phyloP scores from a whole-genome alignment of 64 coral and sea anemone genomes.

The Astreopora myriophthalma region DNA sequence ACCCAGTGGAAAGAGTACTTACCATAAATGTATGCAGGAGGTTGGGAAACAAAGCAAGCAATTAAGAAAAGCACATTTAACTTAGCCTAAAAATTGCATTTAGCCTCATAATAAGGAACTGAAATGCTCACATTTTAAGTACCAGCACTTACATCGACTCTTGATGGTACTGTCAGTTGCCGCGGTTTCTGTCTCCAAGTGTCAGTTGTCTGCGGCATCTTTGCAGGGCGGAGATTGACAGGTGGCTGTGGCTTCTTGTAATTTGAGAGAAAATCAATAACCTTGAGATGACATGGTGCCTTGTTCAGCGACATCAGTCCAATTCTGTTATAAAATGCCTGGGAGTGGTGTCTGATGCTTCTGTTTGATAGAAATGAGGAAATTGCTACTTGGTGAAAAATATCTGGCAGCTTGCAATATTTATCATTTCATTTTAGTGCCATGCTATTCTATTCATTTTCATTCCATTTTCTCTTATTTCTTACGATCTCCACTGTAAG shows the following conservation, averaged over 20 bases:
- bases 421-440: too few relatives aligned
- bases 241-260: slow-evolving; percentile 98
- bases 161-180: slow-evolving; percentile 71
- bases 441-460: too few relatives aligned
- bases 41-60: too few relatives aligned
- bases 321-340: slow-evolving; percentile 84
- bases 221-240: slow-evolving; percentile 95
- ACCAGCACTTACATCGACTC: slow-evolving; percentile 89
- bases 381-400: too few relatives aligned
- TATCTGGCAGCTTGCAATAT: too few relatives aligned
- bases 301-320: slow-evolving; percentile 48
- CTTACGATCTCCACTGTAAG: too few relatives aligned
- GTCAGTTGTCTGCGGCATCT: slow-evolving; percentile 92
- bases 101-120: too few relatives aligned
- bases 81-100: too few relatives aligned
- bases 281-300: slow-evolving; percentile 81
- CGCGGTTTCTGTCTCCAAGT: slow-evolving; percentile 90
- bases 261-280: slow-evolving; percentile 90
- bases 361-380: background rate
- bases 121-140: background rate
- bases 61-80: too few relatives aligned
- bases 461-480: too few relatives aligned
- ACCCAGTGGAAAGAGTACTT: too few relatives aligned
- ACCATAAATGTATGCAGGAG: too few relatives aligned
- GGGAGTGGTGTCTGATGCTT: slow-evolving; percentile 63